Conservation (phyloP, 2,888 invertebrate genomes). For the Synanthedon tipuliformis region DNA sequence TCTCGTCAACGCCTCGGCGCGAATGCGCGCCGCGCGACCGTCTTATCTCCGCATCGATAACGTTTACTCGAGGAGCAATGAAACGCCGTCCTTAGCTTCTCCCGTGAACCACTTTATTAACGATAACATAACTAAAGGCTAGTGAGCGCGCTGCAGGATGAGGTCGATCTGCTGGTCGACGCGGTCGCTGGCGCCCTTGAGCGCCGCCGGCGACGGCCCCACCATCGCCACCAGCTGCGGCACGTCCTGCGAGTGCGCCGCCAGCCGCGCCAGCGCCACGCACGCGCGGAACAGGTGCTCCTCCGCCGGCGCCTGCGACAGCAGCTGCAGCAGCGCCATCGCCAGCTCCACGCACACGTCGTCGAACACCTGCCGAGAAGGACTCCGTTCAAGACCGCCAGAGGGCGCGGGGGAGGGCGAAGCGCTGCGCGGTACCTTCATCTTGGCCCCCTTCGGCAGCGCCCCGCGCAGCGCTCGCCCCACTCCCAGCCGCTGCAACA, state of each 20-base stretch:
- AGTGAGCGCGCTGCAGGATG: too few relatives aligned
- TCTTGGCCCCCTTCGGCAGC: conserved; percentile 42
- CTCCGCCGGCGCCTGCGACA: conserved; percentile 83
- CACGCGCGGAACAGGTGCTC: conserved; percentile 83
- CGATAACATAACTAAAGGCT: too few relatives aligned
- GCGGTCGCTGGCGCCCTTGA: conserved; percentile 49
- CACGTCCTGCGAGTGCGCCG: conserved; percentile 85
- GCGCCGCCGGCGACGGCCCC: conserved; percentile 86
- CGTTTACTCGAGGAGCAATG: too few relatives aligned
- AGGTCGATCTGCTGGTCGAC: neutral
- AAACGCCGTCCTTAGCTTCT: too few relatives aligned
- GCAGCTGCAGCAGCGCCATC: conserved; percentile 91
- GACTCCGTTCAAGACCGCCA: neutral
- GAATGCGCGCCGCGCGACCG: neutral
- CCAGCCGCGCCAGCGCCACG: conserved; percentile 81
- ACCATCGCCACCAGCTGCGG: conserved; percentile 91
- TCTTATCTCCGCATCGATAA: too few relatives aligned
- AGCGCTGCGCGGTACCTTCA: conserved; percentile 31
- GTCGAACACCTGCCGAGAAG: conserved; percentile 84
- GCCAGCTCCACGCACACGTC: conserved; percentile 92
- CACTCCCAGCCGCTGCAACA: conserved; percentile 55
- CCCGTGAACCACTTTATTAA: too few relatives aligned
- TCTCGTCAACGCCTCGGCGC: neutral
- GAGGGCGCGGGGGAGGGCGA: neutral
- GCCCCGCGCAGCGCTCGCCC: conserved; percentile 41